Base-by-base conservation (phyloP, 2,888 invertebrate genomes). In the Drosophila fungiperda region DNA sequence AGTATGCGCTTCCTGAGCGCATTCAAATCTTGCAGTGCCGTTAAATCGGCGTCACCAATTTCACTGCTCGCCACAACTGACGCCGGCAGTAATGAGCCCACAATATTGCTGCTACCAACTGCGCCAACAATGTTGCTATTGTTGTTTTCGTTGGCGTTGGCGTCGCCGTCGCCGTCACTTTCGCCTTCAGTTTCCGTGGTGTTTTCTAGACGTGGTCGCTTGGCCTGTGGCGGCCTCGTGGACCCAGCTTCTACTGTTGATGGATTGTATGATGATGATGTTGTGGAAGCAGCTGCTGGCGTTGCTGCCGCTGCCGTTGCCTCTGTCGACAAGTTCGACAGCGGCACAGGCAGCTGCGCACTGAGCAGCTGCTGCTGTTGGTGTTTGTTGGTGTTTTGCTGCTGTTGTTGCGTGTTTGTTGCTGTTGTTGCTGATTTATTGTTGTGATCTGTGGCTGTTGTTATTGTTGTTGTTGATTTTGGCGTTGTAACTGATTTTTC, bases 1-100 rank as follows among this genome's bases (percentile, higher is more conserved):
- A 96, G 94, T 73, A 96, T 94, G 80, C 95, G 95, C 87, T 95
- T 95, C 72, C 96, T 94, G 89, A 95, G 94, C 72, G 94, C 92
- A 66, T 94, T 93, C 71, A 94, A 92, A 76, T 94, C 94, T 73
- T 88, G 88, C 74, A 87, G 76, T 32, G 75, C 84, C 29, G 84
- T 55, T 68, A 85, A 78, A 76, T 81, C 72, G 60, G 79, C 65
- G 60, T 86, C 84, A 71, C 84, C 69, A 76, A 82, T 73, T 76
- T 84, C 82, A 52, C 67, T 77, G 71, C 70, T 90, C 54, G 90
- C 83, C 65, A 86, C 87, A 76, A 85, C 90, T 66, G 87, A 83
- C 40, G 90, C 80, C 58, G 92, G 92, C 69, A 92, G 78, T 76
- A 92, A 73, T 20, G 92, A 92, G 60, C 90, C 88, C 73, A 89